A percentile compares a stretch with the other conserved stretches of the same genome.
phyloP scores from a whole-genome alignment of 2,797 vertebrate species.

The Eidolon dupreanum region DNA sequence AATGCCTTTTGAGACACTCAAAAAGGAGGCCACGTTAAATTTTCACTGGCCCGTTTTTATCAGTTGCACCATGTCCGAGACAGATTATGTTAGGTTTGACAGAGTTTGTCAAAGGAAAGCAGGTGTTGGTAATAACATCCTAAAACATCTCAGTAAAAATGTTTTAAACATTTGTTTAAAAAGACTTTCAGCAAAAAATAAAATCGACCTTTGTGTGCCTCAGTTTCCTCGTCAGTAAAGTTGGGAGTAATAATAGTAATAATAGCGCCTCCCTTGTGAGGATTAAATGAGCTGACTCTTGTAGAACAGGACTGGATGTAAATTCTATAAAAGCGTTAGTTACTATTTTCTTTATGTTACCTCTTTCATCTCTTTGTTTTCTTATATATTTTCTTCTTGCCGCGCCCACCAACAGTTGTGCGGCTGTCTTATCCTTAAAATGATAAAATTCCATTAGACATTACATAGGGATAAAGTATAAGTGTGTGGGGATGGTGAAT shows the following conservation, averaged over 20 bases:
- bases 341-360: not conserved
- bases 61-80: conserved; percentile 7
- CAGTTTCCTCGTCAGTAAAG: not conserved
- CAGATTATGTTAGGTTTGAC: not conserved
- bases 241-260: not conserved
- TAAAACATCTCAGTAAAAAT: not conserved
- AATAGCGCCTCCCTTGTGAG: not conserved
- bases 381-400: not conserved
- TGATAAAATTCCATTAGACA: not conserved
- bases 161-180: not conserved
- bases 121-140: not conserved
- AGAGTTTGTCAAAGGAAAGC: conserved; percentile 29
- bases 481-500: not conserved
- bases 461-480: not conserved
- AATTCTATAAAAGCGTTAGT: not conserved
- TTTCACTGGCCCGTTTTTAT: conserved; percentile 16
- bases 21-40: not conserved
- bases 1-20: not conserved
- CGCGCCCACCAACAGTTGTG: not conserved
- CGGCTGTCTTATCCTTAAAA: not conserved
- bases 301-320: not conserved
- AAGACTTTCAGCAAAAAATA: not conserved
- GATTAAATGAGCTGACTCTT: not conserved
- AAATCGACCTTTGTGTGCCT: not conserved
- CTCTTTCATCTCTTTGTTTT: not conserved